Evolutionary conservation across 2,888 invertebrate species (phyloP), one percentile per base, ranked within the genome.

Genomic region (Polydrusus pterygomalis): DNA sequence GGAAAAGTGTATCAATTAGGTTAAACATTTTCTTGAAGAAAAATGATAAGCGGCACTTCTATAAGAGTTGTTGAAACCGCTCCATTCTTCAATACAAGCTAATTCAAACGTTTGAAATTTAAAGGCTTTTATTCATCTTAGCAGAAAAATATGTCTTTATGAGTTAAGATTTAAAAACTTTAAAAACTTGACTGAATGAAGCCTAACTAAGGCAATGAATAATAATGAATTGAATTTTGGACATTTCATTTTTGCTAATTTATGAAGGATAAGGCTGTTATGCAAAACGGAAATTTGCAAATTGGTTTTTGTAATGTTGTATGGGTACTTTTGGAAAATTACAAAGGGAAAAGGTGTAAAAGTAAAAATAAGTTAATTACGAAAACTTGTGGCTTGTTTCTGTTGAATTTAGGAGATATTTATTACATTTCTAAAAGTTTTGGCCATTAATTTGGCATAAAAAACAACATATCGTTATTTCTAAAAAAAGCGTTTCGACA

Each of bases 201-300:
- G 65, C 72, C 38, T 76, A 76, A 76, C 76, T 76, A 76, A 76
- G 71, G 51, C 47, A 51, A 62, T 62, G 76, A 76, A 76, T 76
- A 76, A 62, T 76, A 72, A 76, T 72, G 72, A 72, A 71, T 75
- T 65, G 38, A 51, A 73, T 73, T 67, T 67, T 40, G 18, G 56
- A 45, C 45, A 38, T 65, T 73, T 74, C 68, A 54, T 51, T 74
- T 68, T 63, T n/a, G 40, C 45, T 60, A 60, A 60, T 56, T 56
- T 56, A 56, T 8, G 34, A 56, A 34, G 34, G 7, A 56, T 38
- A n/a, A 13, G 38, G 11, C 58, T 40, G 58, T 60, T 60, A 38
- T 38, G 38, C 11, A 38, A 60, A 38, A 38, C 38, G 18, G 30
- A 60, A 60, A 60, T 60, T 60, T 60, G 38, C 10, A 60, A 60